Percentiles rank a stretch among this genome's conserved stretches.
phyloP scores from a whole-genome alignment of 1,140 invertebrate genomes.

The Drosophila bipectinata region DNA sequence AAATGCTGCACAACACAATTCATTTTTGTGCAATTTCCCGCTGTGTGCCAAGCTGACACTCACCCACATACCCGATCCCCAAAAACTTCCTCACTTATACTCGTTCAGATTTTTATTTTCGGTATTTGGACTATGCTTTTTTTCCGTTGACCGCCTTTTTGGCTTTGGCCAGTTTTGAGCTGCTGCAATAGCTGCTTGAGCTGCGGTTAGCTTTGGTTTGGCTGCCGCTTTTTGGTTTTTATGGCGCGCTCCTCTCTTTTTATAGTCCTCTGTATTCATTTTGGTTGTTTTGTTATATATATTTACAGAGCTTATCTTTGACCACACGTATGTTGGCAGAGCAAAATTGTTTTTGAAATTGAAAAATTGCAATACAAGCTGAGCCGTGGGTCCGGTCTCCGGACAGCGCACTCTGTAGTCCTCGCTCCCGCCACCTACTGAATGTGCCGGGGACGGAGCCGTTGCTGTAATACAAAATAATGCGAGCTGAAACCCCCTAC shows the following conservation, averaged over 20 bases:
- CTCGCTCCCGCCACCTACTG: conserved; percentile 1
- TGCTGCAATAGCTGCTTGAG: conserved; percentile 77
- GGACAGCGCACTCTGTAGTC: not conserved
- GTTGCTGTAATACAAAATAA: conserved; percentile 74
- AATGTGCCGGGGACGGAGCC: conserved; percentile 33
- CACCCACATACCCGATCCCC: conserved; percentile 8
- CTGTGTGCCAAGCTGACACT: conserved; percentile 57
- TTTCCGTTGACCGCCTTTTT: conserved; percentile 67
- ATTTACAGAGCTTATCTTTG: conserved; percentile 81
- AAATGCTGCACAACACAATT: conserved; percentile 80
- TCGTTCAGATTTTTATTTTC: conserved; percentile 60
- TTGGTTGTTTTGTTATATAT: conserved; percentile 45
- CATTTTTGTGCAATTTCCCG: conserved; percentile 75
- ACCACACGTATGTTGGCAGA: conserved; percentile 81
- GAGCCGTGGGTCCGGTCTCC: conserved; percentile 34
- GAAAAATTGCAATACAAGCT: conserved; percentile 82
- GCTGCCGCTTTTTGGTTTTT: conserved; percentile 66
- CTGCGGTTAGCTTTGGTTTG: conserved; percentile 77
- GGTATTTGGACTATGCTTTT: conserved; percentile 30
- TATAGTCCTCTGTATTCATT: conserved; percentile 30
- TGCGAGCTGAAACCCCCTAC: conserved; percentile 44
- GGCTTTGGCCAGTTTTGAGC: conserved; percentile 74
- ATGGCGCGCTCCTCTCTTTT: conserved; percentile 47
- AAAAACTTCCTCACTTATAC: not conserved
- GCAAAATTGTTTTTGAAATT: conserved; percentile 82